Evolutionary conservation across 2,888 invertebrate genomes (phyloP).

Genomic region (Myopa tessellatipennis): DNA sequence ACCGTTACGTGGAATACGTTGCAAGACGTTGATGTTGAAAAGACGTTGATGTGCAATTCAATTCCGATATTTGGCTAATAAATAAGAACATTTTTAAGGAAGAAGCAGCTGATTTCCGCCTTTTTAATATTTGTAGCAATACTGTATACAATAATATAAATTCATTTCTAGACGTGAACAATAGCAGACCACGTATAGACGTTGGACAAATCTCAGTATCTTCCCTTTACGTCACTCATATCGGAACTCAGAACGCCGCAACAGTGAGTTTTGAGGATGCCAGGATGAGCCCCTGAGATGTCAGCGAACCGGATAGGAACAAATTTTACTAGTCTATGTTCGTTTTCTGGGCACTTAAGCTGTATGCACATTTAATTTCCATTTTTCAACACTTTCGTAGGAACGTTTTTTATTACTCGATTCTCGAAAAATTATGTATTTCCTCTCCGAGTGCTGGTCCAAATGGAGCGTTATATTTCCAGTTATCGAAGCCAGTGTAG

Average conservation of each 20-base stretch:
- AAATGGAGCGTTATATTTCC: no score
- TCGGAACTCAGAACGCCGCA: no score
- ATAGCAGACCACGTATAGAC: no score
- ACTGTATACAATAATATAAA: neutral
- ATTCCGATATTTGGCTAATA: neutral
- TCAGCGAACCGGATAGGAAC: conserved; percentile 49
- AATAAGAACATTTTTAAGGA: neutral
- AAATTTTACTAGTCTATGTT: conserved; percentile 49
- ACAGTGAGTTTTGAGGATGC: conserved; percentile 33
- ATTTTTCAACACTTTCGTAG: no score
- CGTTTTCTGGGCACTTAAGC: conserved; percentile 42
- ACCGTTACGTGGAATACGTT: neutral
- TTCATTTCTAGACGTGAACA: no score
- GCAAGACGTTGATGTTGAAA: neutral
- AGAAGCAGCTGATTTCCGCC: neutral
- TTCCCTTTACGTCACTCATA: no score
- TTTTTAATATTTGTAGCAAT: neutral
- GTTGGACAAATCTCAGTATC: no score
- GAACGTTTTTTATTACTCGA: no score
- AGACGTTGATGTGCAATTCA: neutral
- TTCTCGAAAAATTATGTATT: no score
- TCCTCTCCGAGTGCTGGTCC: no score
- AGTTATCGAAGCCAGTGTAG: neutral
- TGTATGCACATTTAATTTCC: conserved; percentile 49
- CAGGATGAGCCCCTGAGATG: conserved; percentile 46